Conservation (phyloP, 2,113 vertebrate species). For the Lepus americanus region DNA sequence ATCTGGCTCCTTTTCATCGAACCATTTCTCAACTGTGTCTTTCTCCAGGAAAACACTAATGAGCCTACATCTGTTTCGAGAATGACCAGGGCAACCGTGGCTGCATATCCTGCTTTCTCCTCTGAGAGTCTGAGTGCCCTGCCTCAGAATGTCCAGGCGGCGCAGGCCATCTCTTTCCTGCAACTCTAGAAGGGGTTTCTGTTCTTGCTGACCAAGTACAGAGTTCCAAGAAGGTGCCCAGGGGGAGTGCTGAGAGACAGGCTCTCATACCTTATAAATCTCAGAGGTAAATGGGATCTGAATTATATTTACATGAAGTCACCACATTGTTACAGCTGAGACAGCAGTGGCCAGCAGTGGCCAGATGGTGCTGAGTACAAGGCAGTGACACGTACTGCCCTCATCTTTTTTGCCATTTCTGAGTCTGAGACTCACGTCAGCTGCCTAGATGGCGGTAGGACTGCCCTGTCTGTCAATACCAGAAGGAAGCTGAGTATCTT, state of each 20-base stretch:
- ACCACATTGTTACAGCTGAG: background rate
- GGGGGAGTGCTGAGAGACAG: background rate
- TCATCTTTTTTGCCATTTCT: background rate
- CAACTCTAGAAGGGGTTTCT: background rate
- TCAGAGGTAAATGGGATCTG: background rate
- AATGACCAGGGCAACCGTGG: background rate
- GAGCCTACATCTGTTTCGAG: background rate
- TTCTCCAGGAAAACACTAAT: background rate
- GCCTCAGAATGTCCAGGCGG: background rate
- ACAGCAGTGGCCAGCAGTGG: slow-evolving; percentile 20
- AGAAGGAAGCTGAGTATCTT: slow-evolving; percentile 1
- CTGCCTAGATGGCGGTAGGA: background rate
- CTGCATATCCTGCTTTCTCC: background rate
- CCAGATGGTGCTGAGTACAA: slow-evolving; percentile 11
- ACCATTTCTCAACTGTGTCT: slow-evolving; percentile 5
- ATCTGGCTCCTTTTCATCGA: slow-evolving; percentile 15
- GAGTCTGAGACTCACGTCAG: background rate
- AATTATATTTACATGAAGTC: slow-evolving; percentile 56
- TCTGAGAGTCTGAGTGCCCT: background rate
- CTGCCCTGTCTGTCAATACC: background rate
- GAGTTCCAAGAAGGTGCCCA: background rate
- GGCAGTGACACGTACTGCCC: background rate
- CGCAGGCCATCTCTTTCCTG: background rate
- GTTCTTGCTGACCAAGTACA: background rate
- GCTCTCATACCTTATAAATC: background rate